phyloP scores from a whole-genome alignment of 2,113 vertebrate species.

The Heterotilapia buettikoferi region DNA sequence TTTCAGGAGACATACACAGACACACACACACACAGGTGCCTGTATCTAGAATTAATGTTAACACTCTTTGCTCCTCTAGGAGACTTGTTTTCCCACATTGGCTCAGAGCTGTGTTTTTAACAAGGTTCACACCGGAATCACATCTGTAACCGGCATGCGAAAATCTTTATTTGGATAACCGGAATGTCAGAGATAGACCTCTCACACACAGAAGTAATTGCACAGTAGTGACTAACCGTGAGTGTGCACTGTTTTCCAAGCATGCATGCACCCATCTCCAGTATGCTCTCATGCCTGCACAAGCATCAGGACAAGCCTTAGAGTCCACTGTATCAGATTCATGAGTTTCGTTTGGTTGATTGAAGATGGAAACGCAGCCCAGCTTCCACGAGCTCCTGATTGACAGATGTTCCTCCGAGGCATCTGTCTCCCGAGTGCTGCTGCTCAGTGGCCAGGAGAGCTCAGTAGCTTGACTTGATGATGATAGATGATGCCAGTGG shows the following conservation, averaged over 20 bases:
- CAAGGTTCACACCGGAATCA: background rate
- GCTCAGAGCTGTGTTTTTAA: background rate
- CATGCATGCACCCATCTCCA: background rate
- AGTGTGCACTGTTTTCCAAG: background rate
- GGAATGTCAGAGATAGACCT: background rate
- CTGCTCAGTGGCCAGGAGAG: slow-evolving; percentile 61
- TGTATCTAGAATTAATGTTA: background rate
- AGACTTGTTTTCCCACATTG: background rate
- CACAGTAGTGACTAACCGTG: background rate
- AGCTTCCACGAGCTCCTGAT: slow-evolving; percentile 22
- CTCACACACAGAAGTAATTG: background rate
- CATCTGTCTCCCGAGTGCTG: slow-evolving; percentile 35
- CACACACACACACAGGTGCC: background rate
- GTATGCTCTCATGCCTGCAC: background rate
- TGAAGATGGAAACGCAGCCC: slow-evolving; percentile 42
- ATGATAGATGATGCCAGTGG: slow-evolving; percentile 70
- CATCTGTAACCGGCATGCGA: background rate
- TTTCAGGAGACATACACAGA: background rate
- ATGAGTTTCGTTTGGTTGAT: slow-evolving; percentile 27
- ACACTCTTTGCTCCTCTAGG: background rate
- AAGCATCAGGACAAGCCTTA: background rate
- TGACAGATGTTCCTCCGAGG: slow-evolving; percentile 57
- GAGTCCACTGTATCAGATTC: background rate
- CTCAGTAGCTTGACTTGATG: slow-evolving; percentile 49
- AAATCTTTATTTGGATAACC: background rate